A percentile compares a stretch with the other conserved stretches of the same genome.
These are phyloP conservation scores for Corynorhinus townsendii DNA, from an alignment of 2,113 vertebrate species.

Conservation along the genomic window DNA sequence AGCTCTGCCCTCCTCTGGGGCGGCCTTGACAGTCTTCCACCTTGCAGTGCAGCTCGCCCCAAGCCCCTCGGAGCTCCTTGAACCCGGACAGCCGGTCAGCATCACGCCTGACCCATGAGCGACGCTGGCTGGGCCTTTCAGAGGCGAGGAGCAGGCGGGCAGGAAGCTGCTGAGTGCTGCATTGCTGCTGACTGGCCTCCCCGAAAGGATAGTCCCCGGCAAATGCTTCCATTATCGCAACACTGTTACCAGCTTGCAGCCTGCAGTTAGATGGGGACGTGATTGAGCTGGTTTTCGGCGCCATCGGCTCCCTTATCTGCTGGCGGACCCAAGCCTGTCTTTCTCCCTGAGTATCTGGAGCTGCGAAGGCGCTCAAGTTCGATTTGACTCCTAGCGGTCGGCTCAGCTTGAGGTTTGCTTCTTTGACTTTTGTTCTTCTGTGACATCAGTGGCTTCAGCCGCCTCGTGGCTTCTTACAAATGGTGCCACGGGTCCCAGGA, in stretches of 20 bases:
- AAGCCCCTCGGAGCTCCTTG: background rate
- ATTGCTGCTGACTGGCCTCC: background rate
- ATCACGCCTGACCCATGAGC: accelerated
- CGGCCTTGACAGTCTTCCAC: background rate
- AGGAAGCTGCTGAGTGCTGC: background rate
- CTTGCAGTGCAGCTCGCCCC: accelerated
- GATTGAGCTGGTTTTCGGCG: background rate
- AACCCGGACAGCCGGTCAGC: background rate
- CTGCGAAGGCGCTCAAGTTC: too few species aligned
- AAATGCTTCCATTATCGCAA: background rate
- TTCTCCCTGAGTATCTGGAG: background rate
- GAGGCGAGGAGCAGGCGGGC: background rate
- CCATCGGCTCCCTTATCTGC: background rate
- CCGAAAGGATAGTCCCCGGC: background rate
- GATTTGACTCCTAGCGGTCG: background rate
- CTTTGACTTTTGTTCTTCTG: background rate
- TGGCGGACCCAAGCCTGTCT: background rate
- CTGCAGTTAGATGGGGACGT: background rate
- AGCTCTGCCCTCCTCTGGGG: background rate
- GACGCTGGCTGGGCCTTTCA: accelerated
- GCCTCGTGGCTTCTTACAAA: background rate
- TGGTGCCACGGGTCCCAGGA: background rate
- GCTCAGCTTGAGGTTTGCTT: background rate
- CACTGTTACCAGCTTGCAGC: background rate
- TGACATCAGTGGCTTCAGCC: background rate